A percentile compares a stretch with the other conserved stretches of the same genome.
phyloP scores from a whole-genome alignment of 2,113 vertebrate genomes.

The Misgurnus anguillicaudatus region DNA sequence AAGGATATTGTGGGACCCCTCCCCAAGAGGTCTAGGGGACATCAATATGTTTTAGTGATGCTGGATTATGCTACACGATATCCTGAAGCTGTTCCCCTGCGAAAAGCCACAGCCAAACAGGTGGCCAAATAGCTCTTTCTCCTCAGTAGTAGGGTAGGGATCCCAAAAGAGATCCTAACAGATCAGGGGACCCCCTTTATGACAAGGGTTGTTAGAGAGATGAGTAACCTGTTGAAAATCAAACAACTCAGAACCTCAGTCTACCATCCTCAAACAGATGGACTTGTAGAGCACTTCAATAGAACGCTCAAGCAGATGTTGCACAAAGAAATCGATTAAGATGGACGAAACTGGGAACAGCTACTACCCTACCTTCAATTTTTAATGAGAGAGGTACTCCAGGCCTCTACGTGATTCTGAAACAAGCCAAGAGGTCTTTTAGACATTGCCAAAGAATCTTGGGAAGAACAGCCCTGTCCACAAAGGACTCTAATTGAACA shows the following conservation, averaged over 20 bases:
- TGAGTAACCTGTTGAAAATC: background rate
- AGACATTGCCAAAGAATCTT: background rate
- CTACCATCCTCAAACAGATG: background rate
- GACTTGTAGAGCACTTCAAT: background rate
- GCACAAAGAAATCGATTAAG: background rate
- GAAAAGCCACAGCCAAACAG: background rate
- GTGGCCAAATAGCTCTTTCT: background rate
- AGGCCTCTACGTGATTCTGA: background rate
- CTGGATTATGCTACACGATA: background rate
- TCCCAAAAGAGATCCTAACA: background rate
- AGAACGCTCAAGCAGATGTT: background rate
- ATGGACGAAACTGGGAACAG: background rate
- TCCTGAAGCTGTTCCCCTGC: background rate
- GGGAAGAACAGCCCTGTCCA: constrained; percentile 5
- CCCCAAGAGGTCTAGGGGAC: background rate
- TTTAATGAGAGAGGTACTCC: background rate
- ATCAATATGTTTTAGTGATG: background rate
- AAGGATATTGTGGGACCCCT: background rate
- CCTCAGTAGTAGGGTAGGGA: background rate
- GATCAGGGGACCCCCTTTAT: background rate
- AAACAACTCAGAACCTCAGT: background rate
- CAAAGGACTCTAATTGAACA: background rate
- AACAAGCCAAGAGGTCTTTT: background rate
- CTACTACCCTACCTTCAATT: background rate
- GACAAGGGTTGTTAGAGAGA: background rate